Conservation (phyloP, 1,140 invertebrate species). For the Hycleus cichorii region DNA sequence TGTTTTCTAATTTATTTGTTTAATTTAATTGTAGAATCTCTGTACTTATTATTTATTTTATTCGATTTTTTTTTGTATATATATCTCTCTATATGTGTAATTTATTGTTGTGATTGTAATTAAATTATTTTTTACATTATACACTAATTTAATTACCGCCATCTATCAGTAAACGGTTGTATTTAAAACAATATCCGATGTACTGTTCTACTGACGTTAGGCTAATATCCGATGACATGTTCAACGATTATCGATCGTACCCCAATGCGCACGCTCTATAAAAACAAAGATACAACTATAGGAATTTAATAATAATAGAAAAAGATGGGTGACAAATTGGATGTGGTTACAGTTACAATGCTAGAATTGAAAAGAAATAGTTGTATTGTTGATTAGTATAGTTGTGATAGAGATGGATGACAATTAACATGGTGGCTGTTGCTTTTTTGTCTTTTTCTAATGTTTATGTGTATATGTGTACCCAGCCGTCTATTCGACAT, state of each 20-base stretch:
- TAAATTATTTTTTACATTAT: background rate
- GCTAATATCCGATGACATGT: background rate
- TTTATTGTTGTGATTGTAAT: background rate
- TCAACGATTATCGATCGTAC: constrained; percentile 1
- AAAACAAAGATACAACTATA: constrained; percentile 8
- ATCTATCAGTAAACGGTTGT: background rate
- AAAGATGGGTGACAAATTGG: too few relatives aligned
- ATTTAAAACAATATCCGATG: background rate
- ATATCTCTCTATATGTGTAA: background rate
- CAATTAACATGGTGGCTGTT: constrained; percentile 20
- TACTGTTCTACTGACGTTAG: background rate
- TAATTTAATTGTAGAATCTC: background rate
- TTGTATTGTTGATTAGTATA: background rate
- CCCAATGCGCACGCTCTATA: constrained; percentile 7
- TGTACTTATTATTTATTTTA: constrained; percentile 4
- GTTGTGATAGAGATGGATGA: background rate
- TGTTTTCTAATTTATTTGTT: constrained; percentile 8
- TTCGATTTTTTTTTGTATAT: background rate
- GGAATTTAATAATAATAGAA: background rate
- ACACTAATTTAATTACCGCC: background rate
- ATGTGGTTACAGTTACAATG: too few relatives aligned
- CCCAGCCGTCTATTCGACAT: constrained; percentile 2
- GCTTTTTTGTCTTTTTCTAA: constrained; percentile 19
- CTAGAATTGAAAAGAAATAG: constrained; percentile 1
- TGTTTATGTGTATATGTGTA: too few relatives aligned